Conservation (phyloP, 2,113 vertebrate genomes). For the Galbula dea region DNA sequence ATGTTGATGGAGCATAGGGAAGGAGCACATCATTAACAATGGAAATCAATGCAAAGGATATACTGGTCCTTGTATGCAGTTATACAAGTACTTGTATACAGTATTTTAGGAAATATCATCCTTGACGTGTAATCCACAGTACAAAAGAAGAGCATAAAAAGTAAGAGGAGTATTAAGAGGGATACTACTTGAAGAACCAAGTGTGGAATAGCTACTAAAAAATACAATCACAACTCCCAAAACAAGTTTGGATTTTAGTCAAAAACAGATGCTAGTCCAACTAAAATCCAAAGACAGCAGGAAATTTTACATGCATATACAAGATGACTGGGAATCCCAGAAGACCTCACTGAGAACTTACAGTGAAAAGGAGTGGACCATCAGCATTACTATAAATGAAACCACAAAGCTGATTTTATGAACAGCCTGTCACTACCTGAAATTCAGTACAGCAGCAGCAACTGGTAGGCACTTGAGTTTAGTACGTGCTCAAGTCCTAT, state of each 20-base stretch:
- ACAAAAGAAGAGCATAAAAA: neutral
- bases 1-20: neutral
- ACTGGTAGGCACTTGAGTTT: neutral
- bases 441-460: neutral
- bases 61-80: no score
- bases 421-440: neutral
- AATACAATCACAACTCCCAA: neutral
- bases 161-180: neutral
- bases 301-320: neutral
- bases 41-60: neutral
- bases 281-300: neutral
- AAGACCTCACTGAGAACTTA: neutral
- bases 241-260: neutral
- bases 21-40: neutral
- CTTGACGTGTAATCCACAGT: neutral
- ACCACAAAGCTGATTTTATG: neutral
- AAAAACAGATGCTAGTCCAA: neutral
- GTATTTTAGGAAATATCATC: neutral
- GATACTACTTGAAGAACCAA: neutral
- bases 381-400: neutral
- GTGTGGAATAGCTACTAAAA: neutral
- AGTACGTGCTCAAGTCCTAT: neutral
- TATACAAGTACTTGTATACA: no score
- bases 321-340: neutral
- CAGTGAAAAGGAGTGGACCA: neutral